Evolutionary conservation across 2,113 vertebrate species (phyloP).

Genomic region (Ifrita kowaldi): DNA sequence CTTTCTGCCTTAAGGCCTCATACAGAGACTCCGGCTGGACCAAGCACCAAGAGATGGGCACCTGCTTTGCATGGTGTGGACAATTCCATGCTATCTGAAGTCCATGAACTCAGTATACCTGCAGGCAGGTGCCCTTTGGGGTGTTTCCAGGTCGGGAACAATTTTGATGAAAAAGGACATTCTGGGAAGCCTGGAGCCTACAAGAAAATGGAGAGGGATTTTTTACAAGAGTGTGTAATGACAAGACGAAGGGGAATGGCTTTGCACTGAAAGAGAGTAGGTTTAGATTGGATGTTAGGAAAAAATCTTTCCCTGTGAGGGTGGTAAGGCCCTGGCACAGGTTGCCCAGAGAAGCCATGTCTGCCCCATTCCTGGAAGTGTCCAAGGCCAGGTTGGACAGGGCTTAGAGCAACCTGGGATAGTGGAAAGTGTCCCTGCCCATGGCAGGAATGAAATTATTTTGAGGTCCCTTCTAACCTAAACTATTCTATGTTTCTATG

Average conservation of each 20-base stretch:
- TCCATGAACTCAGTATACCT: neutral
- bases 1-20: neutral
- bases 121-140: neutral
- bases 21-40: neutral
- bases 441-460: too few relatives aligned
- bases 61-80: neutral
- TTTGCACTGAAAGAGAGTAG: neutral
- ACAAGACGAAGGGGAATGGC: neutral
- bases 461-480: neutral
- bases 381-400: rapidly evolving
- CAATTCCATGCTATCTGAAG: neutral
- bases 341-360: neutral
- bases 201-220: neutral
- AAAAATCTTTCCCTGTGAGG: neutral
- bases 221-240: neutral
- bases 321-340: neutral
- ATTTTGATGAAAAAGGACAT: neutral
- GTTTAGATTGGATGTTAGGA: neutral
- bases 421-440: neutral
- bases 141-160: neutral
- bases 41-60: neutral
- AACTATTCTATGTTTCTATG: neutral
- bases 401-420: neutral
- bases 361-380: neutral
- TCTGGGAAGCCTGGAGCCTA: neutral